A percentile compares a stretch with the other conserved stretches of the same genome.
Evolutionary conservation across 2,113 vertebrate genomes (phyloP).

Genomic region (Orycteropus afer): DNA sequence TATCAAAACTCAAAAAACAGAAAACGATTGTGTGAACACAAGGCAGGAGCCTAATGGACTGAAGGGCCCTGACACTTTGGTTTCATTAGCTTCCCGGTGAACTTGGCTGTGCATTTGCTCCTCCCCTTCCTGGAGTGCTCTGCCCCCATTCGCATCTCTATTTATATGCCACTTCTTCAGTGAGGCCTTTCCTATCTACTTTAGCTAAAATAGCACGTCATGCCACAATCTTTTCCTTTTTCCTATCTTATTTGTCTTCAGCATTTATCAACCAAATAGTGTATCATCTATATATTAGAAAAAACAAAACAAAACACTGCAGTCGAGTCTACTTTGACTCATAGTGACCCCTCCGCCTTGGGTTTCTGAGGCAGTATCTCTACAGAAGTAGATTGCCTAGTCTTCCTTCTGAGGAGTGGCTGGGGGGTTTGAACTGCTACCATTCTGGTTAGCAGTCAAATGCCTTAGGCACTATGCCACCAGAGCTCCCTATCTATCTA

Average conservation of each 20-base stretch:
- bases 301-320: too few species aligned
- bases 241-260: conserved; percentile 4
- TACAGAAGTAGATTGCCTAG: too few species aligned
- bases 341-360: too few species aligned
- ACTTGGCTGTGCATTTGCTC: neutral
- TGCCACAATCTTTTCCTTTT: neutral
- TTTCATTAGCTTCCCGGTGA: neutral
- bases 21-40: neutral
- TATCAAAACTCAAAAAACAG: neutral
- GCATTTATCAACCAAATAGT: neutral
- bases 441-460: too few species aligned
- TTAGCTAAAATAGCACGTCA: neutral
- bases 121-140: neutral
- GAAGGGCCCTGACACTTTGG: neutral
- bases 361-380: too few species aligned
- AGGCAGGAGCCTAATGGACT: neutral
- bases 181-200: neutral
- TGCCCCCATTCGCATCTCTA: neutral
- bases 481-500: neutral
- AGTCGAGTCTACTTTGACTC: too few species aligned
- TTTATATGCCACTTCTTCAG: neutral
- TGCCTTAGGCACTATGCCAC: too few species aligned
- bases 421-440: too few species aligned
- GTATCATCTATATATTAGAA: too few species aligned
- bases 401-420: too few species aligned